These are phyloP conservation scores for Aleiodes testaceus DNA, from an alignment of 2,888 invertebrate species.

Conservation along the genomic window DNA sequence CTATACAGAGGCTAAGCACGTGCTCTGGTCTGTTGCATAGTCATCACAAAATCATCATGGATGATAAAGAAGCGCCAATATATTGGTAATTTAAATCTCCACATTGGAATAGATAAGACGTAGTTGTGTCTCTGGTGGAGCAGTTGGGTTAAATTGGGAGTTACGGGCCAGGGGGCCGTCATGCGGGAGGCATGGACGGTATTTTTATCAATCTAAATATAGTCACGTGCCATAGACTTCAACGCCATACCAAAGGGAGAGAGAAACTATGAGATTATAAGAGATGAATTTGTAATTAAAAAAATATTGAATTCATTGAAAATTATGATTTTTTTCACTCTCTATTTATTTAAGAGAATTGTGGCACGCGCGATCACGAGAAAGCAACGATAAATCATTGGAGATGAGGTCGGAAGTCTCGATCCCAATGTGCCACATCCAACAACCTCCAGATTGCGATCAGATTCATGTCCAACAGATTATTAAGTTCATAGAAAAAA, in stretches of 20 bases:
- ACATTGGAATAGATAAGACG: not conserved
- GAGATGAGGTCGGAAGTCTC: slow-evolving; percentile 29
- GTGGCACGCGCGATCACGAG: slow-evolving; percentile 14
- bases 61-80: not conserved
- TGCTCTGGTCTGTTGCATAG: slow-evolving; percentile 43
- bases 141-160: slow-evolving; percentile 55
- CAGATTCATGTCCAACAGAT: not conserved
- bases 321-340: too few species aligned
- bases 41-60: not conserved
- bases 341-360: not conserved
- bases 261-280: too few species aligned
- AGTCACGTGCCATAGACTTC: slow-evolving; percentile 61
- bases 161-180: slow-evolving; percentile 70
- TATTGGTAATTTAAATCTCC: too few species aligned
- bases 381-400: slow-evolving; percentile 29
- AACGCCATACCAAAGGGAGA: slow-evolving; percentile 61
- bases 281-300: too few species aligned
- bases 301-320: too few species aligned
- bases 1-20: slow-evolving; percentile 44
- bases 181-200: slow-evolving; percentile 71
- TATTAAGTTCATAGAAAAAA: too few species aligned
- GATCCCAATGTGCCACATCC: slow-evolving; percentile 31
- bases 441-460: slow-evolving; percentile 17
- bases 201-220: slow-evolving; percentile 72
- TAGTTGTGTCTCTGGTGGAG: slow-evolving; percentile 2